Evolutionary conservation across 1,140 invertebrate species (phyloP).

Genomic region (Pemphigus obesinymphae): DNA sequence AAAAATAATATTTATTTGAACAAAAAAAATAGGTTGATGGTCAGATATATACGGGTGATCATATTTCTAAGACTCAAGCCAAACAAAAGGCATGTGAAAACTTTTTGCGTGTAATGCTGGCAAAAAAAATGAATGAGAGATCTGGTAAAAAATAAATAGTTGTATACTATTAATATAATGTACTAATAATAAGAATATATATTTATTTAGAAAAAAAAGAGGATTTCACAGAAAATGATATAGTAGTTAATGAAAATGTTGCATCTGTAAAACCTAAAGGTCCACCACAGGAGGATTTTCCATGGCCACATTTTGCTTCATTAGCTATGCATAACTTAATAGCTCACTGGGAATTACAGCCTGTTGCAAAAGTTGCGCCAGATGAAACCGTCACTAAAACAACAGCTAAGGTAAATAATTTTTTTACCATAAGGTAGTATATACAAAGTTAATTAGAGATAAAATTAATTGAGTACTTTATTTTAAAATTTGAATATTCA

Average conservation of each 20-base stretch:
- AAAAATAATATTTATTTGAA: not conserved
- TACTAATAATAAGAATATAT: not conserved
- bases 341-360: constrained; percentile 2
- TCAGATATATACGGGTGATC: not conserved
- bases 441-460: too few relatives aligned
- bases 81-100: constrained; percentile 37
- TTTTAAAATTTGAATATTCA: too few relatives aligned
- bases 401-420: not conserved
- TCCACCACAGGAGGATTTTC: constrained; percentile 9
- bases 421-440: too few relatives aligned
- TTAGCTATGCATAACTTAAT: constrained; percentile 38
- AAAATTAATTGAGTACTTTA: too few relatives aligned
- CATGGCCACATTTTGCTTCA: constrained; percentile 36
- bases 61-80: constrained; percentile 19
- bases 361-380: not conserved
- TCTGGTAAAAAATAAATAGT: not conserved
- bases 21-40: constrained; percentile 18
- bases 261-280: not conserved
- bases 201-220: constrained; percentile 13
- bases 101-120: constrained; percentile 15
- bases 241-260: not conserved
- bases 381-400: not conserved
- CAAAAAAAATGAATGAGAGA: constrained; percentile 13
- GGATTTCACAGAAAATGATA: not conserved
- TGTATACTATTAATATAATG: not conserved